Conservation (phyloP, 2,113 vertebrate genomes). For the Crotalus tigris region DNA sequence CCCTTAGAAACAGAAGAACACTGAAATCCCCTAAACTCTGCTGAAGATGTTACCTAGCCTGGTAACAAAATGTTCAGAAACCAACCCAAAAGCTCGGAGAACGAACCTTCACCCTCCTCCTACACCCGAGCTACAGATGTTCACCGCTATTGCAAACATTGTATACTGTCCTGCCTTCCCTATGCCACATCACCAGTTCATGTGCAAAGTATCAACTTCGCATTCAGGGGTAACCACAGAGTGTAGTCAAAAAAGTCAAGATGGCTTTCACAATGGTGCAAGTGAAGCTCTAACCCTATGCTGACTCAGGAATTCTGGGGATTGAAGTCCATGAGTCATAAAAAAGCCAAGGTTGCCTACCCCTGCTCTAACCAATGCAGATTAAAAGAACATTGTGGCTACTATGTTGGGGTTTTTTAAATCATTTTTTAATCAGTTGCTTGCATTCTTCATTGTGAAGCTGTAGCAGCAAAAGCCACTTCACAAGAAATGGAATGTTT, state of each 20-base stretch:
- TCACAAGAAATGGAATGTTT: background rate
- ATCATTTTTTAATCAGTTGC: background rate
- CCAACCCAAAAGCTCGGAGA: no score
- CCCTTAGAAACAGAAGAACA: no score
- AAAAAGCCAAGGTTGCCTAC: no score
- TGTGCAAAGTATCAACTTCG: background rate
- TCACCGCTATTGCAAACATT: background rate
- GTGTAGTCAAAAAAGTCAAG: background rate
- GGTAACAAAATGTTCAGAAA: no score
- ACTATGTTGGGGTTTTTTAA: background rate
- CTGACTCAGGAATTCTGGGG: no score
- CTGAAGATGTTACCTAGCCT: no score
- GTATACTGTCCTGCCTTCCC: background rate
- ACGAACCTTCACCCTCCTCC: no score
- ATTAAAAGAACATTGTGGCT: background rate
- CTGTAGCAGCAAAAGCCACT: background rate
- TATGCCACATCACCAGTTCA: background rate
- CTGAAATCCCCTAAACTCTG: no score
- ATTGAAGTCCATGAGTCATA: no score
- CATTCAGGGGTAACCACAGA: background rate
- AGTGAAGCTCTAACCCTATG: background rate
- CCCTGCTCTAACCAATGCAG: background rate
- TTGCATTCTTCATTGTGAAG: background rate
- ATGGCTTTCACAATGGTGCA: background rate
- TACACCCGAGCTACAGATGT: no score